Base-by-base conservation (phyloP, 2,888 invertebrate genomes). In the Crioceris asparagi region DNA sequence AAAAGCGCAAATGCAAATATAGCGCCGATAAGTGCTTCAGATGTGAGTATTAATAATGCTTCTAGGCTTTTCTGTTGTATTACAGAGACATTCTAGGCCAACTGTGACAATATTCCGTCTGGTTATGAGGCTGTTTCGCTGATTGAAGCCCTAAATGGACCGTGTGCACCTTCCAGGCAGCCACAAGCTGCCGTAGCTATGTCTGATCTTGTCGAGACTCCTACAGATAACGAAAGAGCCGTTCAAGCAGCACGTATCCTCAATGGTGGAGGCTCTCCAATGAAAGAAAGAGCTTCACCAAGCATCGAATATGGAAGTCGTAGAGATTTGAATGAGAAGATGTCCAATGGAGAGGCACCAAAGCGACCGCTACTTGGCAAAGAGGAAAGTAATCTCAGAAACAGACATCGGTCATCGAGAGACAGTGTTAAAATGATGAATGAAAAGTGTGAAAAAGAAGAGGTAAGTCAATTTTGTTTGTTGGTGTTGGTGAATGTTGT, bases 91-190 rank as follows among this genome's bases (percentile, higher is more conserved):
- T 11, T 14, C 12, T 48, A 80, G 79, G 77, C 75, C 44, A 78
- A 75, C 54, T 76, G 77, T 60, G 86, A 87, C 59, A 83, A 86
- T 59, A 85, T 93, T 54, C 94, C 93, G 8, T 75, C 83, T 0
- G 94, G 94, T 1, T 96, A 92, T 65, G 88, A 93, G 68, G 83
- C 91, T 17, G 87, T 96, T 35, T 87, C 94, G 0, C 71, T 96
- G 35, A 85, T 96, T 49, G 96, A 96, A 68, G 96, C 96, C 3
- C 70, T 96, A 36, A 96, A 96, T 68, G 96, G 96, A 0, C 93
- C 92, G 5, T 82, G 76, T 52, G 68, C 71, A 21, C 71, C 73
- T 34, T 69, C 72, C 46, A 60, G 61, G 38, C 61, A 64, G 6
- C 62, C 65, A 7, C 56, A 66, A 2, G 64, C 65, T 3, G n/a